Base-by-base conservation (phyloP, 2,113 vertebrate genomes). In the Rhodinocichla rosea region DNA sequence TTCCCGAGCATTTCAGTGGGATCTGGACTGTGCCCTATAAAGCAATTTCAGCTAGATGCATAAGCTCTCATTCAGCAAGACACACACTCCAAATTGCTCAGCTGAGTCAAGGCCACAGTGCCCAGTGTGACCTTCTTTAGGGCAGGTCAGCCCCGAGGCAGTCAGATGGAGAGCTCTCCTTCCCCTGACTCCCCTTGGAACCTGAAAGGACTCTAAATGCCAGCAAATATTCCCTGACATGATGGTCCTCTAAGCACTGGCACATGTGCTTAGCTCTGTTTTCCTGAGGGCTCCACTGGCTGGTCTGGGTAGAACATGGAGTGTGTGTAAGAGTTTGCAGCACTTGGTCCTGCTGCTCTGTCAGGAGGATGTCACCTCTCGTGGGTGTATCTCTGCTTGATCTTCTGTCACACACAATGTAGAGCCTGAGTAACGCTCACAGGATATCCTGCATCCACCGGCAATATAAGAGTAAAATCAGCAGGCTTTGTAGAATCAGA, bases 261-360 rank as follows among this genome's bases (percentile, higher is more conserved):
- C 65, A 56, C 40, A 27, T 28, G 17, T 24, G 44, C 44, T 89
- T 28, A 47, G 37, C 50, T 69, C 10, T 73, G 2, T 62, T 77
- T 69, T 71, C 27, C 56, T 45, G 63, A 88, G 27, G 42, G 11
- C 15, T 71, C 9, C n/a, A 7, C 52, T 71, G 60, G 24, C 44
- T 64, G 60, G 13, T 77, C 1, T 0, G 57, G 32, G 47, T 32
- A 18, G 91, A 87, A 63, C 1, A 6, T 22, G 45, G 59, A 73
- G 40, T 13, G 30, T 30, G 32, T 47, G 53, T 15, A n/a, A 84
- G 30, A 15, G 45, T 68, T 52, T 23, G 57, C 53, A 69, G 74
- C 3, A 8, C 49, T 75, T 0, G 0, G 62, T 37, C 19, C 13
- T 0, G 0, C 50, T 60, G 62, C 74, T 76, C 52, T 65, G 14